Evolutionary conservation across 1,140 invertebrate species (phyloP), one percentile per base, ranked within the genome.

Genomic region (Drosophila ficusphila): DNA sequence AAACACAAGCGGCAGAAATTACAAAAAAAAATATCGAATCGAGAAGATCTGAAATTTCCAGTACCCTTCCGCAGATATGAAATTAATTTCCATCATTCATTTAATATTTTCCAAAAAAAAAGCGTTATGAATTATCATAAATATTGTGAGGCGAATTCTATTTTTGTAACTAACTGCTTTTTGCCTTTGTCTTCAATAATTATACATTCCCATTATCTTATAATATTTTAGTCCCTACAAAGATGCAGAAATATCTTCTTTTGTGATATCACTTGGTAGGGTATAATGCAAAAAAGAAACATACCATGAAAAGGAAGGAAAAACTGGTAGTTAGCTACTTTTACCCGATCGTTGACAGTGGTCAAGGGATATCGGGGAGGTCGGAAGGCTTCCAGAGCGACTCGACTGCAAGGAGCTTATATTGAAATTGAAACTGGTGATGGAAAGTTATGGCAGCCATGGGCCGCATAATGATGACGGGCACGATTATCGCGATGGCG

Each of bases 251-350:
- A 29, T 29, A 18, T 4, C 36, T 4, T 18, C 2, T 5, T 39
- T 18, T 1, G 16, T 4, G 7, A 39, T 4, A 11, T 3, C 7
- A 27, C 56, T 16, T 9, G 14, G 4, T 7, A 61, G 54, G 25
- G 58, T 61, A 62, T 33, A 16, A 29, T 27, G 14, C n/a, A 3
- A 60, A 27, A 52, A 49, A 39, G 44, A 67, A 52, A 65, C 34
- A 65, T 42, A 41, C 51, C 14, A 34, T 33, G 34, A 52, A 67
- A 60, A 38, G 44, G 36, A 33, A 18, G 36, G 34, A 78, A 72
- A 73, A 86, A 85, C 79, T 73, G 81, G 81, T 86, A 85, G 76
- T 73, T 86, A 73, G 62, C 69, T 53, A 85, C 79, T 85, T 83
- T 85, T 79, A 83, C 70, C 71, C 39, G 34, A 67, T 27, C 48